A percentile compares a stretch with the other conserved stretches of the same genome.
Evolutionary conservation across 2,797 vertebrate genomes (phyloP).

Genomic region (Arremon brunneinucha): DNA sequence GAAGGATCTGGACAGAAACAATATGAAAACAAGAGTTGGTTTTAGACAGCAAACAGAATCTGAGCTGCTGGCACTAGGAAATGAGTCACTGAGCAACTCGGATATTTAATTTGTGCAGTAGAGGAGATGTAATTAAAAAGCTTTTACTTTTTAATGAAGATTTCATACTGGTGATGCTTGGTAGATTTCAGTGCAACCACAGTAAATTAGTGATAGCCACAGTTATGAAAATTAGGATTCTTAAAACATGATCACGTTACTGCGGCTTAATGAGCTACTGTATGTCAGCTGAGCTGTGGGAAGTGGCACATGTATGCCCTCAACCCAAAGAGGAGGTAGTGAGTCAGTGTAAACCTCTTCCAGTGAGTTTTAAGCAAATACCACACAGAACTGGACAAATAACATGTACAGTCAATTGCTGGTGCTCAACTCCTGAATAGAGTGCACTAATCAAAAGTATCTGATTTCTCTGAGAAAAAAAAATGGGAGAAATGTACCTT

Average conservation of each 20-base stretch:
- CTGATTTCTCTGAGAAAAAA: neutral
- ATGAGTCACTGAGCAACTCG: neutral
- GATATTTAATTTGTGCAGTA: neutral
- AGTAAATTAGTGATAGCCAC: conserved; percentile 5
- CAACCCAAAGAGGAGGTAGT: neutral
- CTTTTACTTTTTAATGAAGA: conserved; percentile 10
- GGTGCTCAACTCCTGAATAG: neutral
- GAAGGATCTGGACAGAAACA: neutral
- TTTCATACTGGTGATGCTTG: neutral
- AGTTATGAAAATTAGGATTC: neutral
- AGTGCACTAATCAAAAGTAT: neutral
- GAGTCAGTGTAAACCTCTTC: neutral
- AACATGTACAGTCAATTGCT: fast-evolving
- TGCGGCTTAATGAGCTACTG: neutral
- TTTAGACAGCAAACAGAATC: neutral
- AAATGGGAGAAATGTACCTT: neutral
- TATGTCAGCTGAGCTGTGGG: neutral
- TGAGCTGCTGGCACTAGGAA: neutral
- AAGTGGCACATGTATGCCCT: neutral
- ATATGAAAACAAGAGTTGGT: neutral
- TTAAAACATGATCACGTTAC: neutral
- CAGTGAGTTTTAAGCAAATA: neutral
- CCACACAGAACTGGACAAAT: neutral
- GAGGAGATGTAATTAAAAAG: neutral
- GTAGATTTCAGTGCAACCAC: neutral